Percentiles rank a stretch among this genome's conserved stretches.
phyloP scores from a whole-genome alignment of 2,113 vertebrate species.

The Pao palembangensis region DNA sequence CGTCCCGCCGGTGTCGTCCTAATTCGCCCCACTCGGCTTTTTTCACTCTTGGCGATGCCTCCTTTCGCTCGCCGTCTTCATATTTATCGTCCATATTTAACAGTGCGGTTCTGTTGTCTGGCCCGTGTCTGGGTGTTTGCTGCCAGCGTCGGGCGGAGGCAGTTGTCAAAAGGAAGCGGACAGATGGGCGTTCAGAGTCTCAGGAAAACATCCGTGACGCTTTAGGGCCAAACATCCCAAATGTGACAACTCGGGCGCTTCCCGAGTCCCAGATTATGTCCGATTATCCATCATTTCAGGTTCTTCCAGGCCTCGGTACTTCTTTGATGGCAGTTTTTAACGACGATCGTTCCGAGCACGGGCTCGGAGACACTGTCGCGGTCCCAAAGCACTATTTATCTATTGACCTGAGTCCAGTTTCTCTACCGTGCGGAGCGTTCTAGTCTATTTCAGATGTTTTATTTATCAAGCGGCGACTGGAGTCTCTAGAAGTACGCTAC shows the following conservation, averaged over 20 bases:
- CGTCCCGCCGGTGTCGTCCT: no score
- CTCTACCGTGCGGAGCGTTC: constrained; percentile 23
- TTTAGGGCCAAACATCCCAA: constrained; percentile 2
- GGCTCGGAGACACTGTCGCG: constrained; percentile 32
- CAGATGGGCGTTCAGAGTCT: constrained; percentile 27
- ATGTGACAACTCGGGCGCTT: constrained; percentile 5
- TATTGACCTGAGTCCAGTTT: constrained; percentile 32
- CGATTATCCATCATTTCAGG: constrained; percentile 23
- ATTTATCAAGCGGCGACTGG: constrained; percentile 50
- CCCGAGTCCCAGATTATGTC: constrained; percentile 7
- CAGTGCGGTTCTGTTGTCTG: no score
- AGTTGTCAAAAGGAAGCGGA: not conserved
- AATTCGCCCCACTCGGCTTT: no score
- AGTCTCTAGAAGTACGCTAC: not conserved
- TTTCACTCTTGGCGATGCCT: no score
- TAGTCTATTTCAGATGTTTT: constrained; percentile 34
- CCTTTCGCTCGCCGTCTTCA: not conserved
- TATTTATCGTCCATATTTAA: not conserved
- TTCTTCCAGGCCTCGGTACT: constrained; percentile 44
- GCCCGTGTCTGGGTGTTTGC: no score
- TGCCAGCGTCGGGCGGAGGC: no score
- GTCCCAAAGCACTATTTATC: constrained; percentile 52
- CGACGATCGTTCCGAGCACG: not conserved
- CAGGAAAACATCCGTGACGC: constrained; percentile 38
- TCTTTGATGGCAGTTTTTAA: not conserved